Base-by-base conservation (phyloP, 1,140 invertebrate species). In the Papilio polyxenes region DNA sequence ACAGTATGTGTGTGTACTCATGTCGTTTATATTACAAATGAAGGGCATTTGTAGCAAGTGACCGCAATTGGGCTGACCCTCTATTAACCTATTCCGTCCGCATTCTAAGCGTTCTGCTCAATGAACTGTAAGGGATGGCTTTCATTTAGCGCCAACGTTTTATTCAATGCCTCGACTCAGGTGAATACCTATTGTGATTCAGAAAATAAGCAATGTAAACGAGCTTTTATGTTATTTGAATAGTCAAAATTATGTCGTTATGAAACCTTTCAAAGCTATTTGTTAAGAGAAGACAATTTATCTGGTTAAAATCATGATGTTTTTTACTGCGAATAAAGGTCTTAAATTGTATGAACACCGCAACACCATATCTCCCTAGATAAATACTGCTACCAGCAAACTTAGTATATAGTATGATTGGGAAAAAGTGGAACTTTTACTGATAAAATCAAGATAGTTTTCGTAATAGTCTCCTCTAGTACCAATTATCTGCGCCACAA, bases 61-160 rank as follows among this genome's bases (percentile, higher is more conserved):
- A 77, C 75, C 75, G 75, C 75, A 77, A 77, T 77, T 77, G 75
- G 48, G 75, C 75, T 77, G 75, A 77, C 75, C 75, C 75, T 77
- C 75, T 49, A 77, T 77, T 77, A 77, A 77, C 75, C 75, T 53
- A 77, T 72, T 72, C 65, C 65, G 65, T 72, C 65, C 75, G 23
- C 75, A 77, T 77, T 77, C 75, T 31, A 77, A 77, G 75, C 75
- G 20, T 77, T 56, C 48, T 77, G 15, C 75, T 53, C 75, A 77
- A 77, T 77, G 75, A 77, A 77, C 75, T 77, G 75, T 72, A 77
- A 77, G 48, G 75, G 75, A 77, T 77, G 75, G 48, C 20, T 77
- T 77, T 77, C 75, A 77, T 77, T 77, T 77, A 77, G 75, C 75
- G 11, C 75, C 44, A 49, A 10, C 44, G 5, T 77, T 77, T 77